These are phyloP conservation scores for Halichoeres trimaculatus DNA, from an alignment of 2,113 vertebrate genomes.

Conservation along the genomic window DNA sequence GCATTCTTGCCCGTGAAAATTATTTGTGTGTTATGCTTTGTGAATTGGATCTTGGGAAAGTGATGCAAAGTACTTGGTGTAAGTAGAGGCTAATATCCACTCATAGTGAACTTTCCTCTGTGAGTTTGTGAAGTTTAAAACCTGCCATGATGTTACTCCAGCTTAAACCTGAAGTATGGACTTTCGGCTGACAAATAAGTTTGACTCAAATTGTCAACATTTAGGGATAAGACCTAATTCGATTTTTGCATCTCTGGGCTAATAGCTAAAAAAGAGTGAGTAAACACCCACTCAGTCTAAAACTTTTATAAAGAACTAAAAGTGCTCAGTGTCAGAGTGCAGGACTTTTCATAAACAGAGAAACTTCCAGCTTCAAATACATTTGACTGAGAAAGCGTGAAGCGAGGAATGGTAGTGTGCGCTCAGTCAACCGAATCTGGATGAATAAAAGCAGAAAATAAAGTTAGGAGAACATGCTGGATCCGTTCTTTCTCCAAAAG, in stretches of 20 bases:
- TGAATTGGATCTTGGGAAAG: no score
- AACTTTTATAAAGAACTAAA: conserved; percentile 19
- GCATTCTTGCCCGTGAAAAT: no score
- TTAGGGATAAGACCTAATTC: background rate
- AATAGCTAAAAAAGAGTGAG: background rate
- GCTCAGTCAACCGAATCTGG: conserved; percentile 48
- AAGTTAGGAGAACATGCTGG: conserved; percentile 34
- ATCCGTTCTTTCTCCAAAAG: conserved; percentile 21
- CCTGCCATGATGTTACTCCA: no score
- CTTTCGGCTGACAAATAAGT: background rate
- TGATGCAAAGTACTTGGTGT: no score
- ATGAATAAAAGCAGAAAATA: conserved; percentile 47
- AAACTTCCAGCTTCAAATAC: background rate
- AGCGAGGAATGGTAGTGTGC: conserved; percentile 7
- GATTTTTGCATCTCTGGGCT: background rate
- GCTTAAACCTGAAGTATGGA: no score
- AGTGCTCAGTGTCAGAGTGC: conserved; percentile 12
- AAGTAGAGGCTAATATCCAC: no score
- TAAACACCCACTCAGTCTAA: conserved; percentile 9
- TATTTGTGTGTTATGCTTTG: no score
- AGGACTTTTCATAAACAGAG: conserved; percentile 18
- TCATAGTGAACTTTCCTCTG: no score
- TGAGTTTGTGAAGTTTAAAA: no score
- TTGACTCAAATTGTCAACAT: background rate
- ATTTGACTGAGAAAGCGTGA: conserved; percentile 43